These are phyloP conservation scores for Bibio marci DNA, from an alignment of 2,888 invertebrate genomes.

Conservation along the genomic window DNA sequence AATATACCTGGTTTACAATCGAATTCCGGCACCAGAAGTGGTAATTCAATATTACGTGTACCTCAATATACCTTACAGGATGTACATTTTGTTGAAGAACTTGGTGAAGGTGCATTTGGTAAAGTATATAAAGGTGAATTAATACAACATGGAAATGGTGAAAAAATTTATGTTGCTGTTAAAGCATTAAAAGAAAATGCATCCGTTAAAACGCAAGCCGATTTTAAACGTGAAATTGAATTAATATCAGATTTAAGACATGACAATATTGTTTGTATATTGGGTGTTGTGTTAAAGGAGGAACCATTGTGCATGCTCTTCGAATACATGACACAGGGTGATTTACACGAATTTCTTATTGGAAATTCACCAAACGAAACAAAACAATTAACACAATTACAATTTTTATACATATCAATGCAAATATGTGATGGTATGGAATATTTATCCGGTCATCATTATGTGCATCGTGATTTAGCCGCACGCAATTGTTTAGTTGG, in stretches of 20 bases:
- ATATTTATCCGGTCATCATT: slow-evolving; percentile 77
- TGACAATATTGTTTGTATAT: slow-evolving; percentile 86
- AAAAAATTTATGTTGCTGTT: slow-evolving; percentile 70
- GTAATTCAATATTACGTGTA: slow-evolving; percentile 35
- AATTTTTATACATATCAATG: slow-evolving; percentile 77
- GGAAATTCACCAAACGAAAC: slow-evolving; percentile 68
- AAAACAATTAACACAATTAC: slow-evolving; percentile 55
- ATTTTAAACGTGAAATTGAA: slow-evolving; percentile 87
- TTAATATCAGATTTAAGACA: slow-evolving; percentile 87
- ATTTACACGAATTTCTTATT: slow-evolving; percentile 90
- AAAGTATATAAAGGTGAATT: slow-evolving; percentile 93
- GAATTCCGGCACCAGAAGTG: slow-evolving; percentile 5
- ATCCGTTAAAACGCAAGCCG: slow-evolving; percentile 74
- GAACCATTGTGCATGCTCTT: slow-evolving; percentile 92
- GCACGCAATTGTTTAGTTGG: slow-evolving; percentile 94
- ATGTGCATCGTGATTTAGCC: slow-evolving; percentile 91
- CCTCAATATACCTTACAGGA: slow-evolving; percentile 75
- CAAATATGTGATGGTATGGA: slow-evolving; percentile 78
- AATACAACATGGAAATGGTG: slow-evolving; percentile 38
- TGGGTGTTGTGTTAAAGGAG: slow-evolving; percentile 79
- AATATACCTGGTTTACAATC: not conserved
- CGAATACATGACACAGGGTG: slow-evolving; percentile 95
- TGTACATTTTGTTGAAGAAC: slow-evolving; percentile 72
- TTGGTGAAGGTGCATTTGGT: slow-evolving; percentile 94
- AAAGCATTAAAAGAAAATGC: slow-evolving; percentile 91